phyloP scores from a whole-genome alignment of 2,113 vertebrate species.

The Periophthalmus modestus region DNA sequence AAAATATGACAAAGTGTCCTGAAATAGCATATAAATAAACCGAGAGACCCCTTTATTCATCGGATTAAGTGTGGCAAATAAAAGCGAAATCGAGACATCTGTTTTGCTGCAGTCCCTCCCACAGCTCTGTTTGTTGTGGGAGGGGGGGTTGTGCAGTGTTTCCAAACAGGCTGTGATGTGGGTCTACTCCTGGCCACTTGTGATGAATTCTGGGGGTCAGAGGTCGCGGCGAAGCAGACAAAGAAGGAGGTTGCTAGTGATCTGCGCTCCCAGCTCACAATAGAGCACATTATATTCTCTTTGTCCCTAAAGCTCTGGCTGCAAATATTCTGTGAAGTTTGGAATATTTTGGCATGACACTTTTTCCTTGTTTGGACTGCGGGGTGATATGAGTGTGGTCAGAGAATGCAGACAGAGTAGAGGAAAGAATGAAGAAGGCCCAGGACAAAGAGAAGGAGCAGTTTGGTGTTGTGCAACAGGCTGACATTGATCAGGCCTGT shows the following conservation, averaged over 20 bases:
- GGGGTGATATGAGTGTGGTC: not conserved
- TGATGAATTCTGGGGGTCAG: slow-evolving; percentile 51
- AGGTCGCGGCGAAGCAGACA: slow-evolving; percentile 55
- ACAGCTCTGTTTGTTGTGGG: slow-evolving; percentile 24
- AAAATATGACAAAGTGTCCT: slow-evolving; percentile 7
- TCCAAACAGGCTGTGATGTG: slow-evolving; percentile 41
- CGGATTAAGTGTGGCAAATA: not conserved
- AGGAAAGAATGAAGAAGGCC: slow-evolving; percentile 19
- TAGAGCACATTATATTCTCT: not conserved
- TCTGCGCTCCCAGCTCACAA: slow-evolving; percentile 21
- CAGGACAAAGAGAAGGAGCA: slow-evolving; percentile 42
- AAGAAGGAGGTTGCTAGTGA: slow-evolving; percentile 14
- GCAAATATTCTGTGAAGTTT: not conserved
- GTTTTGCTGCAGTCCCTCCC: not conserved
- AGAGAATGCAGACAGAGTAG: slow-evolving; percentile 9
- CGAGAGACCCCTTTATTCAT: slow-evolving; percentile 6
- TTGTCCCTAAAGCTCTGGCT: not conserved
- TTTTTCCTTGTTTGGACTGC: not conserved
- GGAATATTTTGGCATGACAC: not conserved
- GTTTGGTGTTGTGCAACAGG: slow-evolving; percentile 56
- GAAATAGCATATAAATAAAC: slow-evolving; percentile 5
- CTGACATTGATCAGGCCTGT: slow-evolving; percentile 62
- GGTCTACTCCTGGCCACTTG: slow-evolving; percentile 42
- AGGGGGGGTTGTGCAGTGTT: slow-evolving; percentile 15
- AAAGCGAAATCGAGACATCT: not conserved